Evolutionary conservation across 2,888 invertebrate species (phyloP).

Genomic region (Lepidochrysops patricia): DNA sequence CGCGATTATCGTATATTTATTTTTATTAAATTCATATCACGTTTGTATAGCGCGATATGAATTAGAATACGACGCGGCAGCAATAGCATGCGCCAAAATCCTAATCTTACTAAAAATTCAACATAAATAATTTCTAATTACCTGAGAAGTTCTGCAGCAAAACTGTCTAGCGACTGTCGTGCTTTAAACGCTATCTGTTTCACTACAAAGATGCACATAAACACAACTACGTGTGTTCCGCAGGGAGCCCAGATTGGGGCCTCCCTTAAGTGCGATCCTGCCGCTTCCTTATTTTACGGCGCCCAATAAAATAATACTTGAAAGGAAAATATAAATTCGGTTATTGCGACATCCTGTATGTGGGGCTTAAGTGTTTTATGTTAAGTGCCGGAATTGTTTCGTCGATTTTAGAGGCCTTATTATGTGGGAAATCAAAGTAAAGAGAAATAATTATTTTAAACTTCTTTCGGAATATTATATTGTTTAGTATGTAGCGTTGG

Average conservation of each 20-base stretch:
- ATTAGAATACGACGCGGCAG: too few species aligned
- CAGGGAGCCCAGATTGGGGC: not conserved
- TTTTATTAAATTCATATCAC: too few species aligned
- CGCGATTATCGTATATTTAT: too few species aligned
- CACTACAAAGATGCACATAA: not conserved
- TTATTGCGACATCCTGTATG: not conserved
- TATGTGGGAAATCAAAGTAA: too few species aligned
- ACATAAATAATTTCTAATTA: too few species aligned
- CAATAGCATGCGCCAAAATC: too few species aligned
- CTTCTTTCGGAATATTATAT: too few species aligned
- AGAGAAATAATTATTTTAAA: too few species aligned
- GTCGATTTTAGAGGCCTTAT: not conserved
- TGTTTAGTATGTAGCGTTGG: too few species aligned
- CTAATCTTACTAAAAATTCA: too few species aligned
- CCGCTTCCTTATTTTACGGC: not conserved
- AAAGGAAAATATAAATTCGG: not conserved
- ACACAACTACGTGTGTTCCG: not conserved
- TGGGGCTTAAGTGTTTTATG: not conserved
- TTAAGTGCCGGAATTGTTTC: not conserved
- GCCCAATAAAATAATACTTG: not conserved
- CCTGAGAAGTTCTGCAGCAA: too few species aligned
- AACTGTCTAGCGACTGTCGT: not conserved
- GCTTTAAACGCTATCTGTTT: not conserved
- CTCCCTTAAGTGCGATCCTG: not conserved
- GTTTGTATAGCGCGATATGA: too few species aligned